Base-by-base conservation (phyloP, 2,113 vertebrate species). In the Tetrao urogallus region DNA sequence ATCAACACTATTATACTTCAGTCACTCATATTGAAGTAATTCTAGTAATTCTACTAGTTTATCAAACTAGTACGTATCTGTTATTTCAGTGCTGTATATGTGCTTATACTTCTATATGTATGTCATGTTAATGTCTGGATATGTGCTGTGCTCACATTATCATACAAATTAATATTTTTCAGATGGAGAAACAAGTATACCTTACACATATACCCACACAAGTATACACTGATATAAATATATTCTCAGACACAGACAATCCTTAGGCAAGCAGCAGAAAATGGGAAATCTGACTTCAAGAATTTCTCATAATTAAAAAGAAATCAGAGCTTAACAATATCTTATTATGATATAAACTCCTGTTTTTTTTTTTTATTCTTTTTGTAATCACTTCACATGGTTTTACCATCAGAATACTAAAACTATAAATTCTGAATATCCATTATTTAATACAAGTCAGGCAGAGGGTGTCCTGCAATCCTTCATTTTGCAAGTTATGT, bases 271-370 rank as follows among this genome's bases (percentile, higher is more conserved):
- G 65, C 1, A 38, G 6, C 4, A 58, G 36, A 81, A 52, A 32
- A 22, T 64, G 9, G 63, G 28, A 75, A 84, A 56, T 38, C 32
- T 81, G 24, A 50, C 14, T 38, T 43, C 1, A 2, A 12, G 18
- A 86, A 63, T 42, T 71, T 21, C 16, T 88, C 24, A 45, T 36
- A 18, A 71, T 74, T 16, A 71, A 81, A 47, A 0, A n/a, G 4
- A 80, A 45, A 4, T 63, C 20, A 70, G 21, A 60, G 19, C 47
- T 81, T 57, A 45, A 13, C 6, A 1, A 64, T 5, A 8, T 18
- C 1, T 56, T 40, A 8, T 18, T 50, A 61, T 4, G 4, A n/a
- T 14, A n/a, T 18, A 58, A 50, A 4, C 4, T 30, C 3, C 10
- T 57, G 20, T 8, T 42, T 71, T 21, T 32, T 71, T 21, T 32